Percentiles rank a stretch among this genome's conserved stretches.
phyloP scores from a whole-genome alignment of 2,888 invertebrate species.

The Drosophila cracens region DNA sequence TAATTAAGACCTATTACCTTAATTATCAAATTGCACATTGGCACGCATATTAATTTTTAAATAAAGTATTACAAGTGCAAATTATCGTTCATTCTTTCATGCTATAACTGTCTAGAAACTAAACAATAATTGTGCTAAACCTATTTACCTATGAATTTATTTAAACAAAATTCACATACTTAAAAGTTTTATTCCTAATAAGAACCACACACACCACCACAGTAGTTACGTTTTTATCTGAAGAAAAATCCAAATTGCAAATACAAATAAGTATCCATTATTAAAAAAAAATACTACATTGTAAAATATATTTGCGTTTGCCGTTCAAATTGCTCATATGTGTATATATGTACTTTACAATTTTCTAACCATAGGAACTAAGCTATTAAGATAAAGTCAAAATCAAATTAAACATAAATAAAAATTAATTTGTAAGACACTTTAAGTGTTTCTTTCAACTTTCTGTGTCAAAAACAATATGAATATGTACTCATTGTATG shows the following conservation, averaged over 20 bases:
- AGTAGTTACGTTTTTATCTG: conserved; percentile 27
- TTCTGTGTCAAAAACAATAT: conserved; percentile 36
- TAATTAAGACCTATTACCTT: conserved; percentile 49
- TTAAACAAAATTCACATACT: conserved; percentile 29
- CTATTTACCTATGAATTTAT: conserved; percentile 5
- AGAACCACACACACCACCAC: conserved; percentile 23
- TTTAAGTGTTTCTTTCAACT: conserved; percentile 67
- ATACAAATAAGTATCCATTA: conserved; percentile 17
- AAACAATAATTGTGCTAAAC: conserved; percentile 17
- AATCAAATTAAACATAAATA: conserved; percentile 66
- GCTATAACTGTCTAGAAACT: conserved; percentile 23
- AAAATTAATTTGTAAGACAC: conserved; percentile 67
- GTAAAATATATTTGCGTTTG: conserved; percentile 27
- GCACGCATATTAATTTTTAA: conserved; percentile 21
- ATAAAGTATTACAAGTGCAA: conserved; percentile 10
- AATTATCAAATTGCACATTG: conserved; percentile 7
- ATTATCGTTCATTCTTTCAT: conserved; percentile 34
- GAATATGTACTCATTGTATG: conserved; percentile 24
- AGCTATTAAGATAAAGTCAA: conserved; percentile 40
- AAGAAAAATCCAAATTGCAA: conserved; percentile 9
- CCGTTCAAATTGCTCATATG: conserved; percentile 32
- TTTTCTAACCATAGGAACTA: conserved; percentile 51
- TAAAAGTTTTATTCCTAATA: conserved; percentile 29
- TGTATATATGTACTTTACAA: conserved; percentile 35
- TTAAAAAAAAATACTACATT: conserved; percentile 6